These are phyloP conservation scores for Tachypleus tridentatus DNA, from an alignment of 1,140 invertebrate species.

Conservation along the genomic window DNA sequence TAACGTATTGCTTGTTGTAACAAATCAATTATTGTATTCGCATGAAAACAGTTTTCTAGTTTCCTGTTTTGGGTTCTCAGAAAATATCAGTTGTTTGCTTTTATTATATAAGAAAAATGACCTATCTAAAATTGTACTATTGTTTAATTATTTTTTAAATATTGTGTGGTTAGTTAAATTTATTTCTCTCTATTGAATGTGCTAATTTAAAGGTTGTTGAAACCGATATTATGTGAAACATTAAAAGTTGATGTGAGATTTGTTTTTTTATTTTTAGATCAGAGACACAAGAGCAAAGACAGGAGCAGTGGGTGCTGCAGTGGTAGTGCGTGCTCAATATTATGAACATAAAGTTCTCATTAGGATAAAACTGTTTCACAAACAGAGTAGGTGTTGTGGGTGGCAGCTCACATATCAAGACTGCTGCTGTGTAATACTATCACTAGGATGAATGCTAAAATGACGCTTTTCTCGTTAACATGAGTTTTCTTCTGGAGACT, in stretches of 20 bases:
- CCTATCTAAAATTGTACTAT: not conserved
- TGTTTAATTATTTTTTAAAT: not conserved
- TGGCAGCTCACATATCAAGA: too few species aligned
- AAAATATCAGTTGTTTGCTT: not conserved
- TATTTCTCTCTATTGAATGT: too few species aligned
- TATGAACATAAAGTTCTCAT: constrained; percentile 6
- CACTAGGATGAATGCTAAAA: too few species aligned
- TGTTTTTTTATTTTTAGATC: constrained; percentile 12
- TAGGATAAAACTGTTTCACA: constrained; percentile 6
- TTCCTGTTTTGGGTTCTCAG: not conserved
- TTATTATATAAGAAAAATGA: not conserved
- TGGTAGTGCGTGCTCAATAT: constrained; percentile 16
- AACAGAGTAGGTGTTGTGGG: constrained; percentile 15
- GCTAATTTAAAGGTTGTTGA: too few species aligned
- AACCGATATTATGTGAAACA: too few species aligned
- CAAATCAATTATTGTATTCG: too few species aligned
- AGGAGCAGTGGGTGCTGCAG: too few species aligned
- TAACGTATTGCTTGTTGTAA: too few species aligned
- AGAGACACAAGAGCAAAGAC: constrained; percentile 17
- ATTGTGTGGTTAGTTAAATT: not conserved
- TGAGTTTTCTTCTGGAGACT: too few species aligned
- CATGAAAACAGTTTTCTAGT: not conserved
- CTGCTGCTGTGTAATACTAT: too few species aligned
- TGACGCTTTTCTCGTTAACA: too few species aligned
- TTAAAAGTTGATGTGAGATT: not conserved